phyloP scores from a whole-genome alignment of 2,797 vertebrate species.

The Eospalax fontanierii region DNA sequence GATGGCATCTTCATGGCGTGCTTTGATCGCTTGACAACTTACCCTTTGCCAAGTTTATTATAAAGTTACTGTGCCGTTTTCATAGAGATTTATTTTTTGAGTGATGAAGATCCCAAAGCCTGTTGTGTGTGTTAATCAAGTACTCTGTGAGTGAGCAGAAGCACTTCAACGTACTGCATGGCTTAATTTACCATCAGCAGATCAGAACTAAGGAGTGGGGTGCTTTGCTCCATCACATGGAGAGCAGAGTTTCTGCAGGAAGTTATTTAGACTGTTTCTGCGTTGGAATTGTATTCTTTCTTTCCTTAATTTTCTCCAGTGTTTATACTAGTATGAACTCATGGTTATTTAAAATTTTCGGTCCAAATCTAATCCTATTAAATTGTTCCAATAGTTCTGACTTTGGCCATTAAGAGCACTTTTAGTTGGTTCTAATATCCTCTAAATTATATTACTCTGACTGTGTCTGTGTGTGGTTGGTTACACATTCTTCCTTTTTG shows the following conservation, averaged over 20 bases:
- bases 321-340: neutral
- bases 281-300: neutral
- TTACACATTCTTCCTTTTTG: neutral
- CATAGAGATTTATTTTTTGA: neutral
- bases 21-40: neutral
- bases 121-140: neutral
- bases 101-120: neutral
- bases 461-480: neutral
- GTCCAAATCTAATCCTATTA: neutral
- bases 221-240: neutral
- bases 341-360: constrained; percentile 28
- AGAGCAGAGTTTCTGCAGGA: neutral
- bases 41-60: neutral
- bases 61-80: neutral
- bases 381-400: neutral
- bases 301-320: neutral
- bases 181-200: neutral
- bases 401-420: neutral
- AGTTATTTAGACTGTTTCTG: neutral
- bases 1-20: neutral
- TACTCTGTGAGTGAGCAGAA: neutral
- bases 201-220: neutral
- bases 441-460: neutral
- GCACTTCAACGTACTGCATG: too few relatives aligned
- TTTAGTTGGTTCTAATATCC: neutral